Evolutionary conservation across 2,113 vertebrate species (phyloP), one percentile per base, ranked within the genome.

Genomic region (Rhea americana): DNA sequence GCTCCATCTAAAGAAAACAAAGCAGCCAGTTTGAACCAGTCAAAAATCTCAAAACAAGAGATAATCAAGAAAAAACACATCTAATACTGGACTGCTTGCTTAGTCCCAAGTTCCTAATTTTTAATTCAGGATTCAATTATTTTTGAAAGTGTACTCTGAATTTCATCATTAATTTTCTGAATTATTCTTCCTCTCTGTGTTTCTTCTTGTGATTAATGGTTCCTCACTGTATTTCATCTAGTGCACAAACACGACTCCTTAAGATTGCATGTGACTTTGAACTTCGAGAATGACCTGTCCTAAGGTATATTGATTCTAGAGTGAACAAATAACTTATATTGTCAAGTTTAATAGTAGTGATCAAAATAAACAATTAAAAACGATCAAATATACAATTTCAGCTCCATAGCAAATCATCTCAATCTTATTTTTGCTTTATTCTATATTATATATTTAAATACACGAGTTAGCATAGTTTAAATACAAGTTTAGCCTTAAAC

Each of bases 1-100:
- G 98, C 72, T 99, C 99, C 99, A 99, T 99, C 99, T 99, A 73
- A 65, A 85, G 91, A 89, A 6, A 89, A 7, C 87, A 89, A 70
- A 72, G 79, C 15, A 82, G 67, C 1, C n/a, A 12, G 16, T 80
- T 62, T 48, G 22, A 80, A 37, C 53, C 55, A 90, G 68, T 11
- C 1, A 77, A 95, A 91, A 61, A 65, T 61, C 41, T 67, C 32
- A 77, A 22, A 90, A 71, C 2, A 81, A 19, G 61, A 55, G 28
- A 56, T 7, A 72, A 7, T 15, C 15, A 41, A 16, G 17, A 30
- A 56, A 28, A 55, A 56, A 85, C 58, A 65, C 47, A 17, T 0
- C 5, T 24, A 53, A 87, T 12, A 11, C 7, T 51, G 47, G 76
- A 41, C 4, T 71, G 62, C 11, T 73, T 68, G 32, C 61, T 77